Conservation (phyloP, 2,797 vertebrate genomes). For the Babyrousa celebensis region DNA sequence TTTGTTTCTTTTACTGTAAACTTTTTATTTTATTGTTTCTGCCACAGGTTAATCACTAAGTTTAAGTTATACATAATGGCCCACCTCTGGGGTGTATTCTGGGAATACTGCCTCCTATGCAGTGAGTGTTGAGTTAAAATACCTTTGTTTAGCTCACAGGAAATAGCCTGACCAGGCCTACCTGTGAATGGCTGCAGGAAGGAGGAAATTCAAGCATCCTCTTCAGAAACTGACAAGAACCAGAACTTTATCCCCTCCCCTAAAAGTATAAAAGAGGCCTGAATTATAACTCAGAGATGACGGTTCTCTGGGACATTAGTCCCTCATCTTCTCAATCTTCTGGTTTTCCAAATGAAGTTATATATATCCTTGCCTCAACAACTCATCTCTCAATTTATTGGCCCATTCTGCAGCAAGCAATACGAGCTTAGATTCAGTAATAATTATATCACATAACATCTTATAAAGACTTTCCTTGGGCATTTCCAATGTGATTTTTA, state of each 20-base stretch:
- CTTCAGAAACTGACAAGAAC: neutral
- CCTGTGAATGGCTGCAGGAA: neutral
- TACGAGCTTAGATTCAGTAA: neutral
- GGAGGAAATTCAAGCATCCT: neutral
- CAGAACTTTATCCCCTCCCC: neutral
- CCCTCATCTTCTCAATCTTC: neutral
- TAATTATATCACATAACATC: neutral
- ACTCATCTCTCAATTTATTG: too few species aligned
- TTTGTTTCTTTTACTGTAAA: neutral
- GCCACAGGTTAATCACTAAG: neutral
- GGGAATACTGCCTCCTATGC: neutral
- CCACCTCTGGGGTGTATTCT: neutral
- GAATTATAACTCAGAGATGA: neutral
- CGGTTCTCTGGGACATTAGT: neutral
- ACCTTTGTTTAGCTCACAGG: neutral
- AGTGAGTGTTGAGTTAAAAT: neutral
- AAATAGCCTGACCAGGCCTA: neutral
- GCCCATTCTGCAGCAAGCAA: neutral
- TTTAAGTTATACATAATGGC: neutral
- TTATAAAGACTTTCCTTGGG: neutral
- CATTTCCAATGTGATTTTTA: neutral
- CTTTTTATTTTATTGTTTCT: neutral
- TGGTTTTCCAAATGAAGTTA: neutral
- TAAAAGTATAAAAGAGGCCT: neutral
- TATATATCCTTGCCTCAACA: neutral